Evolutionary conservation across 1,140 invertebrate genomes (phyloP), one percentile per base, ranked within the genome.

Genomic region (Phymastichus coffea): DNA sequence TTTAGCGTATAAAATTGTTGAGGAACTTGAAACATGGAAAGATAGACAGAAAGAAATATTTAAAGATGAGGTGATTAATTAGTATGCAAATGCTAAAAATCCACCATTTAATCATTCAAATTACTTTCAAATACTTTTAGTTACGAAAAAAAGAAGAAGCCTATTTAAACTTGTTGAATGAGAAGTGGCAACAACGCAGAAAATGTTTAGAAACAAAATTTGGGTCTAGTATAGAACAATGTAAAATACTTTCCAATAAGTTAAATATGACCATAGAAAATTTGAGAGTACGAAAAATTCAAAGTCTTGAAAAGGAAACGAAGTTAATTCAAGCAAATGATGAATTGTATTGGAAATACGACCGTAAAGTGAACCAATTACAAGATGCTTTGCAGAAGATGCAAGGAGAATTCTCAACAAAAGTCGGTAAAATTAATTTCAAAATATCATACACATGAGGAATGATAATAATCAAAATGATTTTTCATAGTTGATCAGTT

Each of bases 21-120:
- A 78, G 20, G 81, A 84, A 51, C 70, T 84, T 4, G 80, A 83
- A 69, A 76, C 73, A 3, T 84, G 82, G 82, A 83, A 82, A 65
- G 77, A 81, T 61, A 67, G 66, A 23, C 77, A 82, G 58, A 79
- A 80, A 52, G 75, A 79, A 64, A 68, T 79, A 57, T 84, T 83
- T 63, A 70, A 64, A 59, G 58, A 64, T 17, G 75, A 80, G 67
- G 79, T 81, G 70, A 3, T 12, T 17, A 9, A 28, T 20, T 25
- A 33, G 38, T 47, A 15, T 44, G 7, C 17, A 44, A 52, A 49
- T 38, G 10, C 22, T 23, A 46, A 15, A n/a, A n/a, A n/a, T n/a
- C n/a, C n/a, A n/a, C n/a, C n/a, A n/a, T n/a, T n/a, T n/a, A n/a
- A n/a, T n/a, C n/a, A n/a, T n/a, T n/a, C n/a, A n/a, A n/a, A n/a